Evolutionary conservation across 2,797 vertebrate genomes (phyloP), one percentile per base, ranked within the genome.

Genomic region (Typhlichthys eigenmanni): DNA sequence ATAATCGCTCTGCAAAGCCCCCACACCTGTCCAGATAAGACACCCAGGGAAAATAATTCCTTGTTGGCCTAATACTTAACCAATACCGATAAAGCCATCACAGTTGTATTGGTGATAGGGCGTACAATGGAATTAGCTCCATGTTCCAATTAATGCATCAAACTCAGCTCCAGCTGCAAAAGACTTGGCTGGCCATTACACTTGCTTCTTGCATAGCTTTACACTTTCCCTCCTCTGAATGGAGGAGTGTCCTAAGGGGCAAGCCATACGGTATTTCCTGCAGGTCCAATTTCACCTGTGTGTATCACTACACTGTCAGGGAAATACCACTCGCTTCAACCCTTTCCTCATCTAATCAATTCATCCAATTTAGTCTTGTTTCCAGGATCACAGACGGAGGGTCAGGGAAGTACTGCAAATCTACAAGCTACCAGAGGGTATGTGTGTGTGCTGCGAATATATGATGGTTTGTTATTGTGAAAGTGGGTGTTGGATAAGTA

Each of bases 61-160:
- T 69, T 13, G 50, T 55, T 69, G 34, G 58, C 7, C 47, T 29
- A 4, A 53, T 46, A 4, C 24, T 32, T 57, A 49, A 19, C 65
- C 7, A 60, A 13, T 58, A 19, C 68, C 74, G 72, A 66, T 78
- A 58, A 61, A 5, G 7, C 51, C 60, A 54, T 55, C 64, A 9
- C 66, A 60, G 72, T 45, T 34, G 7, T 34, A 34, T 34, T 46
- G 66, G 63, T 55, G 47, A 57, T 45, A 50, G 9, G n/a, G 58
- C 3, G 68, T 61, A 63, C 58, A 8, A 56, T 66, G 59, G 58
- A 75, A 79, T 72, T 67, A 74, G 32, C 70, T 71, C 56, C 72
- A 74, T 61, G 2, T 66, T 52, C 8, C 68, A 82, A 75, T 82
- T 76, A 84, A 81, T 62, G 68, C 68, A 6, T 79, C 66, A 69